Conservation (phyloP, 2,888 invertebrate genomes). For the Portevinia maculata region DNA sequence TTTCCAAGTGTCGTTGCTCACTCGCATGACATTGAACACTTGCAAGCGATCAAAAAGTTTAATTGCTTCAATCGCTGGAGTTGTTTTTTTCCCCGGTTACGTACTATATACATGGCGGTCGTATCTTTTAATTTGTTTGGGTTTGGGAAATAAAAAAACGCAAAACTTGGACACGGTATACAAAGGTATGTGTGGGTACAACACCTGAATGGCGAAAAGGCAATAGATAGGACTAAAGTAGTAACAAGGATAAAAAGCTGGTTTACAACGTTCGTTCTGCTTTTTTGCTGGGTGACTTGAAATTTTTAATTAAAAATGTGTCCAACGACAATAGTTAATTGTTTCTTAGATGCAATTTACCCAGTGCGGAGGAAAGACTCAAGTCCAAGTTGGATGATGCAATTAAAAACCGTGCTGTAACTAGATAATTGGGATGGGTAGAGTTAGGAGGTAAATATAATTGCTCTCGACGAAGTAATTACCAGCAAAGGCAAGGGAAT, state of each 20-base stretch:
- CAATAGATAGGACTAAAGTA: slow-evolving; percentile 10
- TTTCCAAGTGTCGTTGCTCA: slow-evolving; percentile 60
- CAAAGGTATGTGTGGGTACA: neutral
- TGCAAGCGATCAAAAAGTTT: slow-evolving; percentile 69
- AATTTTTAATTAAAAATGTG: slow-evolving; percentile 71
- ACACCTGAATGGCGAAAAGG: slow-evolving; percentile 34
- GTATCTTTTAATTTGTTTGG: slow-evolving; percentile 58
- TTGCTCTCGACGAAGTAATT: slow-evolving; percentile 31
- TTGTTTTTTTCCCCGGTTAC: slow-evolving; percentile 11
- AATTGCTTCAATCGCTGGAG: slow-evolving; percentile 66
- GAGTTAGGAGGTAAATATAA: neutral
- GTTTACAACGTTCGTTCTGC: neutral
- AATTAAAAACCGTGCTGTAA: slow-evolving; percentile 8
- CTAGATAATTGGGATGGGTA: neutral
- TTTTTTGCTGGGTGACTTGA: slow-evolving; percentile 17
- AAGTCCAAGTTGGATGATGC: slow-evolving; percentile 17
- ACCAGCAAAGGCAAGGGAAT: neutral
- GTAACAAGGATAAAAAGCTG: slow-evolving; percentile 23
- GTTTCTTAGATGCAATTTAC: slow-evolving; percentile 49
- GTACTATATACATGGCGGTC: neutral
- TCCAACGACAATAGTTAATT: slow-evolving; percentile 64
- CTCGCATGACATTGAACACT: slow-evolving; percentile 69
- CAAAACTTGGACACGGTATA: slow-evolving; percentile 1
- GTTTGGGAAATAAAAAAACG: slow-evolving; percentile 13
- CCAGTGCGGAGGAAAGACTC: neutral